Evolutionary conservation across 2,113 vertebrate genomes (phyloP).

Genomic region (Noctilio leporinus): DNA sequence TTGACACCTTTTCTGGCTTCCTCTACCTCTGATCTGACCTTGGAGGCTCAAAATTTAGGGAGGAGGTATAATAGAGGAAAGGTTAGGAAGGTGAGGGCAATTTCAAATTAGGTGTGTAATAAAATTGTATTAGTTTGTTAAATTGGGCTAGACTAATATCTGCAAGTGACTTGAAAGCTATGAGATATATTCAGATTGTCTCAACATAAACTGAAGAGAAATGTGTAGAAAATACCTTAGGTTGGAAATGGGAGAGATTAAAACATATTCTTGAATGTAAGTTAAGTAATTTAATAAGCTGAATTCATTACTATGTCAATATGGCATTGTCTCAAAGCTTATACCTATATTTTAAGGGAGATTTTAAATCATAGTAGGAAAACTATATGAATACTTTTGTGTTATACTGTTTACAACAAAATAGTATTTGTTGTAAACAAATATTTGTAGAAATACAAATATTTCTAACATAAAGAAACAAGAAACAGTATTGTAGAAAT

Average conservation of each 20-base stretch:
- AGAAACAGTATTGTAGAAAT: neutral
- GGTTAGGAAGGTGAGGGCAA: neutral
- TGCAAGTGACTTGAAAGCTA: neutral
- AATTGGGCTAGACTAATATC: neutral
- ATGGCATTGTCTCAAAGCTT: neutral
- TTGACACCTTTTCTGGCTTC: neutral
- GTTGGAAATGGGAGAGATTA: neutral
- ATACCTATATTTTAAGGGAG: neutral
- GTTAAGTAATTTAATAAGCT: neutral
- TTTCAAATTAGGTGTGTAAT: neutral
- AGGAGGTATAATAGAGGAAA: neutral
- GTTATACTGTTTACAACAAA: too few relatives aligned
- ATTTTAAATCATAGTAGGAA: too few relatives aligned
- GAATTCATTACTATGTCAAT: neutral
- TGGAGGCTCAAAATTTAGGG: neutral
- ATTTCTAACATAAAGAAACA: too few relatives aligned
- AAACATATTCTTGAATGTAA: neutral
- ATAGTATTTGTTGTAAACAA: too few relatives aligned
- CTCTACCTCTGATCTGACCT: neutral
- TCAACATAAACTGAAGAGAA: neutral
- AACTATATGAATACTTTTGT: too few relatives aligned
- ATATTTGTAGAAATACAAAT: too few relatives aligned
- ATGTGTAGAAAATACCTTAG: neutral
- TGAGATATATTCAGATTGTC: neutral
- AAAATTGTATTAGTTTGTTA: neutral